These are phyloP conservation scores for Phaedon cochleariae DNA, from an alignment of 2,888 invertebrate species.

Conservation along the genomic window DNA sequence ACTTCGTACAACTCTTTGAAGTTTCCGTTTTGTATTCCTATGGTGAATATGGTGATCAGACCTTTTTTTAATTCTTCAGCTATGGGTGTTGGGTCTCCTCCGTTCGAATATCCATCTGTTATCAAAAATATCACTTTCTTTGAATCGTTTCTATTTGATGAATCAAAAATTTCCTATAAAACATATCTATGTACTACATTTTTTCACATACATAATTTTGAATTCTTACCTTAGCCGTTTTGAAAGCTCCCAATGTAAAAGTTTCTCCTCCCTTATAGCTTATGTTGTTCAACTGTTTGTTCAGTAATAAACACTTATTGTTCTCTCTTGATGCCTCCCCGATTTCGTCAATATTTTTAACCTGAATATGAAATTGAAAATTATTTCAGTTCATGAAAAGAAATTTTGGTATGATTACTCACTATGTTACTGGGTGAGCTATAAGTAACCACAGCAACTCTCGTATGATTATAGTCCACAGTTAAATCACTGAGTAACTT, in stretches of 20 bases:
- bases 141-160: conserved; percentile 58
- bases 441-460: conserved; percentile 73
- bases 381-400: no score
- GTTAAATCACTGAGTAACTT: conserved; percentile 73
- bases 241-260: conserved; percentile 73
- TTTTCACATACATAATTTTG: no score
- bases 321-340: conserved; percentile 63
- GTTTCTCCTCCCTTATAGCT: conserved; percentile 74
- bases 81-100: conserved; percentile 71
- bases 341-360: conserved; percentile 69
- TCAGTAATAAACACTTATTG: conserved; percentile 72
- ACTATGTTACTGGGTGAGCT: conserved; percentile 68
- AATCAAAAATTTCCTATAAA: conserved; percentile 63
- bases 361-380: conserved; percentile 34
- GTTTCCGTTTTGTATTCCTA: conserved; percentile 73
- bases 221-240: conserved; percentile 70
- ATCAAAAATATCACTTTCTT: conserved; percentile 73
- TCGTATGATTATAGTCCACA: conserved; percentile 69
- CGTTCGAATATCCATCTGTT: conserved; percentile 77
- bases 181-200: neutral
- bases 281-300: conserved; percentile 68
- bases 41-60: conserved; percentile 66
- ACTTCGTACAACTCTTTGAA: conserved; percentile 70
- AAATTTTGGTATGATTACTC: no score
- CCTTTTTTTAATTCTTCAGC: conserved; percentile 68